phyloP scores from a whole-genome alignment of 1,140 invertebrate species.

The Drosophila burlai region DNA sequence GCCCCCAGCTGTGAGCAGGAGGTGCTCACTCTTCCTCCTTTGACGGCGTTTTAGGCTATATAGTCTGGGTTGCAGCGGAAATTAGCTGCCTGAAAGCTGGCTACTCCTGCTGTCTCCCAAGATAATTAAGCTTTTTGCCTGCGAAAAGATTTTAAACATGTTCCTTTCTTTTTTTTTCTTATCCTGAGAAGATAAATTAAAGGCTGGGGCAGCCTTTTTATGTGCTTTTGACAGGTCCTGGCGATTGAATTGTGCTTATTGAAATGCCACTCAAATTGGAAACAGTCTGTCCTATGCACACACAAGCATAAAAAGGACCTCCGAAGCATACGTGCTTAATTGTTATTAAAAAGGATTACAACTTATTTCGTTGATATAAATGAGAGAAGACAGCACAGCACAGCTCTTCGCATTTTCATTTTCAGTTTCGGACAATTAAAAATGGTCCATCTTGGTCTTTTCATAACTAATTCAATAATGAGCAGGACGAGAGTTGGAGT shows the following conservation, averaged over 20 bases:
- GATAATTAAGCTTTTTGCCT: slow-evolving; percentile 63
- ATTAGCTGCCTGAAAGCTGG: slow-evolving; percentile 46
- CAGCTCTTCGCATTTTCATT: slow-evolving; percentile 20
- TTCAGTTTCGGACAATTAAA: slow-evolving; percentile 63
- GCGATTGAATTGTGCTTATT: slow-evolving; percentile 56
- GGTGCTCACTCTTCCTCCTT: not conserved
- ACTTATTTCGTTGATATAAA: slow-evolving; percentile 7
- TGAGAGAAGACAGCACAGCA: not conserved
- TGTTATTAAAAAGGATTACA: slow-evolving; percentile 71
- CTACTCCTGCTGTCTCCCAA: slow-evolving; percentile 7
- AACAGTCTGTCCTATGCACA: slow-evolving; percentile 57
- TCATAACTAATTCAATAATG: slow-evolving; percentile 80
- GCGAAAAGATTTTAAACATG: slow-evolving; percentile 50
- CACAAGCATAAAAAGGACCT: slow-evolving; percentile 13
- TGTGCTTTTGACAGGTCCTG: slow-evolving; percentile 69
- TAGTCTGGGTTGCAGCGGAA: slow-evolving; percentile 37
- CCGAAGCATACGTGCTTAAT: slow-evolving; percentile 64
- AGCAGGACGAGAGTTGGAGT: slow-evolving; percentile 52
- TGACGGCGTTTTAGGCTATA: slow-evolving; percentile 26
- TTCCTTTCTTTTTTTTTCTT: not conserved
- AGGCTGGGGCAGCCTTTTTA: slow-evolving; percentile 8
- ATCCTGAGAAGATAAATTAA: not conserved
- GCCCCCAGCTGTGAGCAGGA: slow-evolving; percentile 13
- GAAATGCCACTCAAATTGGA: slow-evolving; percentile 61
- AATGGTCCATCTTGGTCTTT: slow-evolving; percentile 6